Percentiles rank a stretch among this genome's conserved stretches.
phyloP scores from a whole-genome alignment of 2,797 vertebrate species.

The Pagetopsis macropterus region DNA sequence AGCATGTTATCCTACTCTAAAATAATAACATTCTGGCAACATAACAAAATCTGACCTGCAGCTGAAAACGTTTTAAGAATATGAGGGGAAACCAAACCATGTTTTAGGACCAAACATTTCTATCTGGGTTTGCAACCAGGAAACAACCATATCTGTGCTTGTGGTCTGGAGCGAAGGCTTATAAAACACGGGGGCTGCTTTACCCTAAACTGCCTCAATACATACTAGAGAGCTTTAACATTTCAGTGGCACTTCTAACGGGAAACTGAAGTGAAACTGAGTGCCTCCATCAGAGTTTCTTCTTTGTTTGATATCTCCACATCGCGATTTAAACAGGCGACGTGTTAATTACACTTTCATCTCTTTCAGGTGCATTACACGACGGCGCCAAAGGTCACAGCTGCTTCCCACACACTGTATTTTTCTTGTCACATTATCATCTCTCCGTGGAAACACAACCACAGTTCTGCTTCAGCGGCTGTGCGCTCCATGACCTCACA shows the following conservation, averaged over 20 bases:
- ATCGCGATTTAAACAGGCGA: not conserved
- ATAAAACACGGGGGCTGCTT: not conserved
- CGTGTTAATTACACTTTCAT: conserved; percentile 41
- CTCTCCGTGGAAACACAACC: conserved; percentile 14
- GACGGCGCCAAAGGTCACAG: conserved; percentile 46
- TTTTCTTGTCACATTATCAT: conserved; percentile 60
- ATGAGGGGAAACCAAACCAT: too few species aligned
- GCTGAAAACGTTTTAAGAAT: too few species aligned
- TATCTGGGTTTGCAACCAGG: not conserved
- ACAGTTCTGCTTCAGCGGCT: conserved; percentile 26
- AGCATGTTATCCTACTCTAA: too few species aligned
- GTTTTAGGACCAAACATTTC: too few species aligned
- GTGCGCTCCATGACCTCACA: conserved; percentile 21
- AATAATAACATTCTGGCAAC: too few species aligned
- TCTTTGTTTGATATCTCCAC: conserved; percentile 15
- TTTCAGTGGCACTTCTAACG: too few species aligned
- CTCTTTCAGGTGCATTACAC: conserved; percentile 43
- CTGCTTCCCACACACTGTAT: conserved; percentile 45
- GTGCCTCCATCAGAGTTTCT: not conserved
- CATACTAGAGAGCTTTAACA: not conserved
- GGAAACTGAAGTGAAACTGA: not conserved
- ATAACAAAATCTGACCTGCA: too few species aligned
- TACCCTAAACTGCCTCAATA: not conserved
- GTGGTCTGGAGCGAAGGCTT: not conserved
- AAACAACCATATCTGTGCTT: not conserved